These are phyloP conservation scores for Microplitis mediator DNA, from an alignment of 1,140 invertebrate genomes.

Conservation along the genomic window DNA sequence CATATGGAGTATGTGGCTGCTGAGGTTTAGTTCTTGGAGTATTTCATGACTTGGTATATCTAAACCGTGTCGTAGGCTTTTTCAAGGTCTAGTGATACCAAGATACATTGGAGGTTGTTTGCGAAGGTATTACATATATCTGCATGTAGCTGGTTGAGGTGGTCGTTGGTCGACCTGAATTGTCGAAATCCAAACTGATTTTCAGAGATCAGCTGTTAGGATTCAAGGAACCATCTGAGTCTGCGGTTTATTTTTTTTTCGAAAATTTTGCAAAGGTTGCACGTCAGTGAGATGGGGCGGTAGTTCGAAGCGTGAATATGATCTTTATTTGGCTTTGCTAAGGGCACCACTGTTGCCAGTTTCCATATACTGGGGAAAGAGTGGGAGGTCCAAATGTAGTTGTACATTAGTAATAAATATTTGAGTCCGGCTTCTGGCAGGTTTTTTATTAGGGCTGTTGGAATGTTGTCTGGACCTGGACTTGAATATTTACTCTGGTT, in stretches of 20 bases:
- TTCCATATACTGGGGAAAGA: slow-evolving; percentile 45
- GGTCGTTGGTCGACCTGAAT: slow-evolving; percentile 36
- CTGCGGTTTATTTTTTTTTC: slow-evolving; percentile 40
- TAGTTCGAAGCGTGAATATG: slow-evolving; percentile 23
- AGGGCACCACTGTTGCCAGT: slow-evolving; percentile 44
- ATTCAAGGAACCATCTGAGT: slow-evolving; percentile 27
- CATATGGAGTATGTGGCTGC: too few relatives aligned
- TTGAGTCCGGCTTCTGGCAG: slow-evolving; percentile 30
- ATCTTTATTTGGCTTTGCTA: slow-evolving; percentile 49
- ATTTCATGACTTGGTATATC: too few relatives aligned
- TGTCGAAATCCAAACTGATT: slow-evolving; percentile 35
- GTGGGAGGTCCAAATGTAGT: slow-evolving; percentile 32
- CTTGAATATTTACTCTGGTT: slow-evolving; percentile 15
- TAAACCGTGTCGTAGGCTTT: background rate
- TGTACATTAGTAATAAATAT: slow-evolving; percentile 37
- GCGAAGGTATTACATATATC: slow-evolving; percentile 37
- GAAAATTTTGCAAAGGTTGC: slow-evolving; percentile 41
- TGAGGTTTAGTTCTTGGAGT: too few relatives aligned
- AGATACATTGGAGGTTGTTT: slow-evolving; percentile 31
- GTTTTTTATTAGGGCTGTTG: slow-evolving; percentile 37
- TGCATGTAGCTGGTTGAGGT: slow-evolving; percentile 32
- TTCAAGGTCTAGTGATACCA: background rate
- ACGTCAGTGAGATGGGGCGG: slow-evolving; percentile 48
- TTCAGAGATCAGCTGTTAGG: slow-evolving; percentile 31
- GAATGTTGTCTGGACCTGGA: slow-evolving; percentile 31